Evolutionary conservation across 2,113 vertebrate species (phyloP).

Genomic region (Calonectris borealis): DNA sequence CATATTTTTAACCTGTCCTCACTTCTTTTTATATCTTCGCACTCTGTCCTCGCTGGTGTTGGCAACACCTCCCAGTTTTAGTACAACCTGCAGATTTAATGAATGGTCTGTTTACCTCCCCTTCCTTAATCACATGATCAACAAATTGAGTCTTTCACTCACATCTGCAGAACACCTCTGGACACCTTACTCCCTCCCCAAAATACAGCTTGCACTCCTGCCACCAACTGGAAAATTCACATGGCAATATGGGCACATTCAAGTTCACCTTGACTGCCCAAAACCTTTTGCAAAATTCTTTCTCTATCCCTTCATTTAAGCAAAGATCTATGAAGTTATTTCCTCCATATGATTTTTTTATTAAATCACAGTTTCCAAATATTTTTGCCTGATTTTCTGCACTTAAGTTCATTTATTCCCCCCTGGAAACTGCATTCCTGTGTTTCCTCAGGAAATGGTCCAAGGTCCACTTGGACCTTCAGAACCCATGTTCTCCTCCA

Average conservation of each 20-base stretch:
- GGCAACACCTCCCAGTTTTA: neutral
- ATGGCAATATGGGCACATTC: neutral
- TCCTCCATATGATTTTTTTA: neutral
- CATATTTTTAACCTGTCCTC: conserved; percentile 31
- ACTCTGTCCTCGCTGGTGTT: neutral
- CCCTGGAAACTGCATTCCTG: neutral
- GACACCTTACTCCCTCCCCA: neutral
- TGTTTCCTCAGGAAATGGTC: neutral
- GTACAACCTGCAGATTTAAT: neutral
- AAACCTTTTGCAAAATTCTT: neutral
- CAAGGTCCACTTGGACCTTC: neutral
- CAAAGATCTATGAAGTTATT: neutral
- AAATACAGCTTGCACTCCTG: neutral
- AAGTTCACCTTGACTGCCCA: neutral
- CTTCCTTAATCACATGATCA: neutral
- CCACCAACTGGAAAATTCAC: neutral
- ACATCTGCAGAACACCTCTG: neutral
- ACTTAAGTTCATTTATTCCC: neutral
- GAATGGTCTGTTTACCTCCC: neutral
- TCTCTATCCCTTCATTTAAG: neutral
- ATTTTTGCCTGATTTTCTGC: neutral
- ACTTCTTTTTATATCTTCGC: neutral
- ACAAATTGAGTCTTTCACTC: neutral
- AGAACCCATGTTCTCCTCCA: neutral
- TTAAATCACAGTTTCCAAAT: neutral